These are phyloP conservation scores for Chelonia mydas DNA, from an alignment of 2,797 vertebrate genomes.

Conservation along the genomic window DNA sequence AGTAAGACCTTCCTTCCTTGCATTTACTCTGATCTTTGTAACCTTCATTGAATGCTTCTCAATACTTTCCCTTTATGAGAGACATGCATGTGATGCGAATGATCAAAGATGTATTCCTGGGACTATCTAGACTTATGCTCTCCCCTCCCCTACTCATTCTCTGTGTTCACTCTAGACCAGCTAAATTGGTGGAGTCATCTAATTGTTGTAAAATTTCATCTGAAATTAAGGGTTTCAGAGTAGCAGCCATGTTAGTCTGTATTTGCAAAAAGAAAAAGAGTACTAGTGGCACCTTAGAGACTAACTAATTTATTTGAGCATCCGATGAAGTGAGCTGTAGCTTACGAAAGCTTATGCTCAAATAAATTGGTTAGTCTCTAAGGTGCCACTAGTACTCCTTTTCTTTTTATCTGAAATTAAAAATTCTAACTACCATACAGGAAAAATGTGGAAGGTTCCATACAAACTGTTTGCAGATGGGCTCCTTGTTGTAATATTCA, in stretches of 20 bases:
- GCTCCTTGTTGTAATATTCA: not conserved
- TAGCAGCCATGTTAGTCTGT: too few species aligned
- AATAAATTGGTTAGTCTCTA: too few species aligned
- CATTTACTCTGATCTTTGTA: not conserved
- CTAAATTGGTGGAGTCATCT: not conserved
- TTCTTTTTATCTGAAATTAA: not conserved
- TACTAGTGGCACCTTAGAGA: too few species aligned
- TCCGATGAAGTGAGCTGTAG: too few species aligned
- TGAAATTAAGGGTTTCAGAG: not conserved
- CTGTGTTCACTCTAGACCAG: not conserved
- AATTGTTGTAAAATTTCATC: not conserved
- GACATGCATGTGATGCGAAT: not conserved
- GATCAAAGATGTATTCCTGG: not conserved
- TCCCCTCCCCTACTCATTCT: not conserved
- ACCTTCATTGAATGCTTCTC: not conserved
- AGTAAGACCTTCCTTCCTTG: not conserved
- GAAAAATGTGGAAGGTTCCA: not conserved
- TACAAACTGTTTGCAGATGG: not conserved
- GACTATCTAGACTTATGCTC: not conserved
- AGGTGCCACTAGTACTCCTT: too few species aligned
- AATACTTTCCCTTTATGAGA: not conserved
- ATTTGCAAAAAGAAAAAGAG: too few species aligned
- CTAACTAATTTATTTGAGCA: too few species aligned
- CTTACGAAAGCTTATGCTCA: too few species aligned
- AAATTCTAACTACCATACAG: not conserved